These are phyloP conservation scores for Notothenia coriiceps DNA, from an alignment of 2,113 vertebrate genomes.

Conservation along the genomic window DNA sequence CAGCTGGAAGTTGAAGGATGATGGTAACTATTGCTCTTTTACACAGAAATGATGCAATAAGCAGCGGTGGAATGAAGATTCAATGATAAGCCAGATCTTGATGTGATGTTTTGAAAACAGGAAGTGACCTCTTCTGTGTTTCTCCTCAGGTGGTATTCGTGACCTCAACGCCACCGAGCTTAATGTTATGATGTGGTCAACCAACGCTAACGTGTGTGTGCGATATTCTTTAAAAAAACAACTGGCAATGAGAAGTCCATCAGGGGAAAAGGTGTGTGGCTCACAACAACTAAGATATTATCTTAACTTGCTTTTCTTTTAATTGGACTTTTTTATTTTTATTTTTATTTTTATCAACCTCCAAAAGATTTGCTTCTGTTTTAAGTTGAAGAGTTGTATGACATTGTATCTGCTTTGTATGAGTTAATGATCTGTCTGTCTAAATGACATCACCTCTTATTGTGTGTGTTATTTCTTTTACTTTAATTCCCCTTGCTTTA, in stretches of 20 bases:
- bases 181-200: slow-evolving; percentile 60
- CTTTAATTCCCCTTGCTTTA: too few species aligned
- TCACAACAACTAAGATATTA: background rate
- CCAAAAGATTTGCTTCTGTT: too few species aligned
- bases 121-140: background rate
- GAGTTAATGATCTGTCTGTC: too few species aligned
- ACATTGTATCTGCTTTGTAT: too few species aligned
- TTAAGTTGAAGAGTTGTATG: too few species aligned
- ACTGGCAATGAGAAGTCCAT: slow-evolving; percentile 52
- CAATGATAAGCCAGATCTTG: background rate
- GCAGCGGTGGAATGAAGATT: too few species aligned
- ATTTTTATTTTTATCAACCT: too few species aligned
- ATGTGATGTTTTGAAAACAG: background rate
- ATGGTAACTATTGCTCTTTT: slow-evolving; percentile 64
- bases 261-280: slow-evolving; percentile 63
- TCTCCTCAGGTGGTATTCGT: slow-evolving; percentile 65
- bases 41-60: background rate
- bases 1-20: slow-evolving; percentile 76
- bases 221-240: slow-evolving; percentile 65
- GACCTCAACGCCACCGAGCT: slow-evolving; percentile 76
- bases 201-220: slow-evolving; percentile 77
- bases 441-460: too few species aligned
- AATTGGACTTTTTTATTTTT: too few species aligned
- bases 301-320: too few species aligned
- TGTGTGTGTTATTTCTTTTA: too few species aligned